Base-by-base conservation (phyloP, 2,888 invertebrate genomes). In the Microctonus aethiopoides region DNA sequence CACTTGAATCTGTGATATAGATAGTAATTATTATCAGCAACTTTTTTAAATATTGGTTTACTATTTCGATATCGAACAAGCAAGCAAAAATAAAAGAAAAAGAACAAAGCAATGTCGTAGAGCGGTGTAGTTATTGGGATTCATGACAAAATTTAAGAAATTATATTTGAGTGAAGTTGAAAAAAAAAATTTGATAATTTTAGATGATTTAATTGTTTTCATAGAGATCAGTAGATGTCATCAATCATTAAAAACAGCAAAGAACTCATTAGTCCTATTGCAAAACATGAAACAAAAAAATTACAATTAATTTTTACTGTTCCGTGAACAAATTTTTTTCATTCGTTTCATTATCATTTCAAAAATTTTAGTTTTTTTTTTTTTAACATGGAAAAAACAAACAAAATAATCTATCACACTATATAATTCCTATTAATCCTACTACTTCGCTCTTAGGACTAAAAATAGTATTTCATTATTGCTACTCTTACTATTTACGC, bases 1-100 rank as follows among this genome's bases (percentile, higher is more conserved):
- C 86, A 86, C 85, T 86, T 86, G 85, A 79, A 86, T 86, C 86
- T 86, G 86, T 86, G 86, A 86, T 86, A 86, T 86, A 86, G 86
- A 83, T 86, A 86, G 86, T 86, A 86, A 86, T 86, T 86, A 86
- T 86, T 82, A 76, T 84, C 86, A 84, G 83, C 84, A 82, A 85
- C 77, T 75, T 83, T 46, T 46, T 84, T 80, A 79, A 52, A 78
- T 78, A 82, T 81, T 82, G 81, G 80, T 84, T 86, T 83, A 82
- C 78, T 78, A 81, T 74, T 77, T 79, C 75, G 79, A 81, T 70
- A 70, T 80, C 75, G 77, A 57, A 76, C 73, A 72, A 76, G 73
- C 74, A 76, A 74, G 74, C 51, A 72, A 76, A 72, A 74, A 70
- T 67, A 41, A 65, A 73, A 66, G 67, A 66, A 73, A 67, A 67